phyloP scores from a whole-genome alignment of 1,140 invertebrate species.

The Xylocopa sonorina region DNA sequence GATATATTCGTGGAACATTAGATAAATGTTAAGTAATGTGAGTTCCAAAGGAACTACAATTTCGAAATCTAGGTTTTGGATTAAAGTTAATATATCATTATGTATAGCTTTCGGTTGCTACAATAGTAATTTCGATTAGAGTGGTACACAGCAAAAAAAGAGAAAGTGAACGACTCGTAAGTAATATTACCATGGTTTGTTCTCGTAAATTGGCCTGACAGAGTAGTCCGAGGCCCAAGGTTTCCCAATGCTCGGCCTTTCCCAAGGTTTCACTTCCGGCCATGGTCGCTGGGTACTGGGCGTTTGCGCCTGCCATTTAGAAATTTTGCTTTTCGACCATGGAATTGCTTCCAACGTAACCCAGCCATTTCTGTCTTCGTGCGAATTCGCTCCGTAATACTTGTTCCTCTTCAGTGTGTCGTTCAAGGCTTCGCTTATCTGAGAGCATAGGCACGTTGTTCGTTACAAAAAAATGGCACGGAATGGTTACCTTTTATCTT shows the following conservation, averaged over 20 bases:
- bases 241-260: conserved; percentile 74
- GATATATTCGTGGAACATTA: no score
- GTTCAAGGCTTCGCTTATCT: conserved; percentile 77
- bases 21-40: no score
- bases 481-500: no score
- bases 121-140: neutral
- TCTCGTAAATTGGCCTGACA: conserved; percentile 70
- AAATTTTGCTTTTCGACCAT: conserved; percentile 90
- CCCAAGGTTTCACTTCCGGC: conserved; percentile 78
- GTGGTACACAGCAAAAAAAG: neutral
- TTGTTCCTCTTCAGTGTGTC: conserved; percentile 79
- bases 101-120: neutral
- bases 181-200: conserved; percentile 71
- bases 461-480: no score
- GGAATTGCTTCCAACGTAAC: conserved; percentile 89
- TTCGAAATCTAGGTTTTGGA: no score
- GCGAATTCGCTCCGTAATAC: conserved; percentile 82
- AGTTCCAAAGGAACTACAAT: no score
- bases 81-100: no score
- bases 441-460: conserved; percentile 7
- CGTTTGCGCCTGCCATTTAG: conserved; percentile 89
- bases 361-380: conserved; percentile 88
- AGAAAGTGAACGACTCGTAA: neutral
- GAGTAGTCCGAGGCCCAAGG: conserved; percentile 74
- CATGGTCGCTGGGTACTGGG: conserved; percentile 79